Percentiles rank a stretch among this genome's conserved stretches.
These are phyloP conservation scores for Sciurus carolinensis DNA, from an alignment of 2,797 vertebrate genomes.

Conservation along the genomic window DNA sequence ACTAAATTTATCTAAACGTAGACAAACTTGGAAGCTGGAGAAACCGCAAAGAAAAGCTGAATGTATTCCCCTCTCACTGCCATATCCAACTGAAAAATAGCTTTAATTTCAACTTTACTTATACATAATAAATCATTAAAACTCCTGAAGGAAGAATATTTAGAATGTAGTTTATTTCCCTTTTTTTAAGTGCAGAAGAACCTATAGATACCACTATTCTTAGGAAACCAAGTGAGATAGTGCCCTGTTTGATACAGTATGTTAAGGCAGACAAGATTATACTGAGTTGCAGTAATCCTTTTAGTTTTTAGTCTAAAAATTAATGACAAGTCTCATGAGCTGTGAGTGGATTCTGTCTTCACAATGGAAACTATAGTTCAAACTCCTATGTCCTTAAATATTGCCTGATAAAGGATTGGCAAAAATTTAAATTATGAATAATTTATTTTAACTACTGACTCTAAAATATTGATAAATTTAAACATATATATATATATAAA, in stretches of 20 bases:
- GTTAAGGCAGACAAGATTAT: constrained; percentile 55
- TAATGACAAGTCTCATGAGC: constrained; percentile 57
- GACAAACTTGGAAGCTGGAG: constrained; percentile 17
- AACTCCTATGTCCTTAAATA: background rate
- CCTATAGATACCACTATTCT: constrained; percentile 72
- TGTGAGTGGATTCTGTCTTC: constrained; percentile 14
- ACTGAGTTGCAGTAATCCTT: constrained; percentile 70
- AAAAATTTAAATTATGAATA: constrained; percentile 62
- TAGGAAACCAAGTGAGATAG: constrained; percentile 53
- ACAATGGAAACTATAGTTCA: constrained; percentile 45
- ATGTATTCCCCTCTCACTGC: constrained; percentile 66
- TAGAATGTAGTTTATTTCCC: constrained; percentile 74
- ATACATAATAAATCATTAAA: constrained; percentile 84
- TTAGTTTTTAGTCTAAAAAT: constrained; percentile 32
- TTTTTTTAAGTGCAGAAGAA: constrained; percentile 71
- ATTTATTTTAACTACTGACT: constrained; percentile 48
- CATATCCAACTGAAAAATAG: constrained; percentile 81
- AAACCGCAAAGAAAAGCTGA: constrained; percentile 74
- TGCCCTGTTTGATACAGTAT: constrained; percentile 38
- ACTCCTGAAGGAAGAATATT: constrained; percentile 79
- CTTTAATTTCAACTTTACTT: constrained; percentile 79
- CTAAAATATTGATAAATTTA: constrained; percentile 64
- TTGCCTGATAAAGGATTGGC: background rate
- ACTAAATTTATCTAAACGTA: constrained; percentile 84
- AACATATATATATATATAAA: constrained; percentile 64